Conservation (phyloP, 2,888 invertebrate species). For the Microplitis manilae region DNA sequence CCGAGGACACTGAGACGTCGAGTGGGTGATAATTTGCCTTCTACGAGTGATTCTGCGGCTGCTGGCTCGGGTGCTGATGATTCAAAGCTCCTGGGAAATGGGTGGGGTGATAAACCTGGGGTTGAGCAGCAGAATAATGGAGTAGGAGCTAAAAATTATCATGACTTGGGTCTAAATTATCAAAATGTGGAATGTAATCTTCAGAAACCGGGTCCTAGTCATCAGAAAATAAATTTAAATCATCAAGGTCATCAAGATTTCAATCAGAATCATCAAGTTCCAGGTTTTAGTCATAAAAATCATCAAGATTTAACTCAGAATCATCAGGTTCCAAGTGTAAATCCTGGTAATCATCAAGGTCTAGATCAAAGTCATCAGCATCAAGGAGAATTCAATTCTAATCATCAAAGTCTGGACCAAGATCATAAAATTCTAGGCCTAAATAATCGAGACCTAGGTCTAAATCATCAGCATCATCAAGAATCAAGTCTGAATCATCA, state of each 20-base stretch:
- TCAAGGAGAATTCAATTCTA: not conserved
- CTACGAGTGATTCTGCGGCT: not conserved
- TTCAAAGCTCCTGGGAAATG: not conserved
- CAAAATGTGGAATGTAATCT: too few species aligned
- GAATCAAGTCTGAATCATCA: too few species aligned
- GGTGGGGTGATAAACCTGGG: not conserved
- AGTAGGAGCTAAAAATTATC: too few species aligned
- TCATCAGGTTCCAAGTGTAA: not conserved
- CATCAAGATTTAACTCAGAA: not conserved
- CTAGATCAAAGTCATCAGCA: not conserved
- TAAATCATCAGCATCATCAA: too few species aligned
- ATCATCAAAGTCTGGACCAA: not conserved
- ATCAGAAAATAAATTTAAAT: too few species aligned
- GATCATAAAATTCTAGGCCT: not conserved
- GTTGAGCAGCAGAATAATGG: too few species aligned
- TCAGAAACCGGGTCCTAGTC: too few species aligned
- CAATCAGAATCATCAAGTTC: not conserved
- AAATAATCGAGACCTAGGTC: not conserved
- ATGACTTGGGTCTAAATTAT: too few species aligned
- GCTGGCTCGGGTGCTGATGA: not conserved
- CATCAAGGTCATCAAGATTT: too few species aligned
- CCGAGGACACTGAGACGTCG: constrained; percentile 56
- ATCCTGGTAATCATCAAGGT: not conserved
- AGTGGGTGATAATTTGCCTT: not conserved
- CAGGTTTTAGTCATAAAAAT: not conserved